Conservation (phyloP, 1,140 invertebrate species). For the Drosophila ananassae region DNA sequence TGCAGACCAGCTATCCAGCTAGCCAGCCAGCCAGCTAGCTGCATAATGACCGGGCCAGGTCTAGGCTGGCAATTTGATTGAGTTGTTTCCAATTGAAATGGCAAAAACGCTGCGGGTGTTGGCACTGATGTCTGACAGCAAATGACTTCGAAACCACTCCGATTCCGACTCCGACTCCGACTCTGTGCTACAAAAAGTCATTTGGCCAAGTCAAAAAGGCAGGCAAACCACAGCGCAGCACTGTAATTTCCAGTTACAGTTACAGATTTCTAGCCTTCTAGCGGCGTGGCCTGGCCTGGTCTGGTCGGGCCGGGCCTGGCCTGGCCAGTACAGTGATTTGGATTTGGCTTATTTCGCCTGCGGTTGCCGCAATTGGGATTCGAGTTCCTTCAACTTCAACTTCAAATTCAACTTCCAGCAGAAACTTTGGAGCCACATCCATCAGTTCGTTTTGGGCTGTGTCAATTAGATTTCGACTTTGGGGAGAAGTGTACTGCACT, state of each 20-base stretch:
- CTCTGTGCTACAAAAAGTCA: slow-evolving; percentile 59
- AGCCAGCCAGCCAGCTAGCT: neutral
- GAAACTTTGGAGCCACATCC: slow-evolving; percentile 2
- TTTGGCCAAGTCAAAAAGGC: slow-evolving; percentile 62
- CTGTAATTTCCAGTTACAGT: slow-evolving; percentile 74
- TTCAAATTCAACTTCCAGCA: slow-evolving; percentile 29
- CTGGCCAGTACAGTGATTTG: slow-evolving; percentile 49
- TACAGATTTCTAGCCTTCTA: slow-evolving; percentile 75
- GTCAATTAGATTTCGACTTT: slow-evolving; percentile 67
- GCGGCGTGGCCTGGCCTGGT: slow-evolving; percentile 7
- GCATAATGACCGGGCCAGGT: slow-evolving; percentile 70
- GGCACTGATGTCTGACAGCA: slow-evolving; percentile 69
- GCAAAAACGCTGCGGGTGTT: slow-evolving; percentile 77
- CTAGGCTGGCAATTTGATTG: slow-evolving; percentile 70
- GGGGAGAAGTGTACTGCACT: neutral
- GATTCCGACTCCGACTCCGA: slow-evolving; percentile 2
- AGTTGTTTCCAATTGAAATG: slow-evolving; percentile 81
- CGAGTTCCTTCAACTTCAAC: slow-evolving; percentile 40
- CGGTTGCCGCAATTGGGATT: slow-evolving; percentile 64
- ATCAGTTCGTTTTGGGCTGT: slow-evolving; percentile 38
- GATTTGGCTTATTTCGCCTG: slow-evolving; percentile 76
- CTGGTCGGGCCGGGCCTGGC: neutral
- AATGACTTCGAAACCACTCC: slow-evolving; percentile 32
- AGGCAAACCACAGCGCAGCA: slow-evolving; percentile 54
- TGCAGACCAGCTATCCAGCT: slow-evolving; percentile 3